These are phyloP conservation scores for Ennomos erosarius DNA, from an alignment of 2,888 invertebrate species.

Conservation along the genomic window DNA sequence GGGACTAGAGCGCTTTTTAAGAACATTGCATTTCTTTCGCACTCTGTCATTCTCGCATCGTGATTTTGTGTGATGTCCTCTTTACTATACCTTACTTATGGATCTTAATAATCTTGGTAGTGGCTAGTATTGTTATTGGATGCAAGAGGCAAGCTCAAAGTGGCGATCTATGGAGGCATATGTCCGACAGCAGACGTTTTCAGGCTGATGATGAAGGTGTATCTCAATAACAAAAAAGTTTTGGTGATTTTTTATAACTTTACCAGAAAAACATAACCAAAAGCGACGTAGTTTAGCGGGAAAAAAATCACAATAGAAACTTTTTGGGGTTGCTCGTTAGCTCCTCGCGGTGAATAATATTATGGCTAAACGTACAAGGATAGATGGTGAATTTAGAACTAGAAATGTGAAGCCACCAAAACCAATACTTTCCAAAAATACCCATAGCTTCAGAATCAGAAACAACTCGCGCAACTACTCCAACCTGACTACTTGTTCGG, in stretches of 20 bases:
- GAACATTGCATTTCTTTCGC: neutral
- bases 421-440: too few species aligned
- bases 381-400: too few species aligned
- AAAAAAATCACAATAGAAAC: conserved; percentile 14
- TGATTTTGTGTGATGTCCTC: neutral
- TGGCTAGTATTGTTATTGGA: too few species aligned
- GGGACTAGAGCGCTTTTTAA: neutral
- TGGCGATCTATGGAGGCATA: too few species aligned
- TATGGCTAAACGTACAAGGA: neutral
- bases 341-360: conserved; percentile 20
- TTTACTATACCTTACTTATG: too few species aligned
- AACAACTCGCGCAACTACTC: too few species aligned
- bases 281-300: conserved; percentile 9
- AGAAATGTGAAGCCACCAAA: too few species aligned
- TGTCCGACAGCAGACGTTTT: too few species aligned
- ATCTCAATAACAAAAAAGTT: neutral
- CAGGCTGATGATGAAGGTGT: neutral
- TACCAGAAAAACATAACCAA: neutral
- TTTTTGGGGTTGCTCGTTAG: conserved; percentile 23
- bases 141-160: too few species aligned
- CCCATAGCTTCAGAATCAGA: too few species aligned
- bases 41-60: neutral
- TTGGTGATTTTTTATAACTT: neutral
- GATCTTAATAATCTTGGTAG: too few species aligned
- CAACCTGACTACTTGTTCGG: too few species aligned